Percentiles rank a stretch among this genome's conserved stretches.
Conservation (phyloP, 2,113 vertebrate species). For the Marmota monax region DNA sequence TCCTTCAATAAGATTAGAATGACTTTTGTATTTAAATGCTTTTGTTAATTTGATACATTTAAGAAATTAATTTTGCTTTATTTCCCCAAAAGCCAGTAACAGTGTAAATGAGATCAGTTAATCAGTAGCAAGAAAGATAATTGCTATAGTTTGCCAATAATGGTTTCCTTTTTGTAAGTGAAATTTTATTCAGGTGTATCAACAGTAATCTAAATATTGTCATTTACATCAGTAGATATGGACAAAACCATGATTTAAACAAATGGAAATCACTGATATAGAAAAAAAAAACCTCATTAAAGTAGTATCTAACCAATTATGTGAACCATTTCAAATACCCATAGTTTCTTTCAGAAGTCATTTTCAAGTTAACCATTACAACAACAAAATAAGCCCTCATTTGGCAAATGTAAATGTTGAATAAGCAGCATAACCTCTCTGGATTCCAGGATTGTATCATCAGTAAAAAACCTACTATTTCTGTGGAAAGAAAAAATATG, state of each 20-base stretch:
- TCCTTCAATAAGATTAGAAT: background rate
- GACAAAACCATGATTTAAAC: conserved; percentile 41
- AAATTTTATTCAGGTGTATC: conserved; percentile 60
- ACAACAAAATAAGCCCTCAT: background rate
- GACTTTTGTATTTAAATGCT: background rate
- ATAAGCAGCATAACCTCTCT: background rate
- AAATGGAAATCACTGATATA: background rate
- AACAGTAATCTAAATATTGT: conserved; percentile 61
- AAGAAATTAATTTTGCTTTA: conserved; percentile 38
- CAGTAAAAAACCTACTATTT: background rate
- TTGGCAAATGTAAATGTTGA: background rate
- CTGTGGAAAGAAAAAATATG: background rate
- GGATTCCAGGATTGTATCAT: background rate
- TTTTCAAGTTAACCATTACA: conserved; percentile 56
- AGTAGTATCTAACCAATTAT: conserved; percentile 25
- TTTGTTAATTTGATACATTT: conserved; percentile 41
- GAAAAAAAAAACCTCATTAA: conserved; percentile 32
- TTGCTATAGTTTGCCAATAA: conserved; percentile 47
- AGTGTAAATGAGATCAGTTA: conserved; percentile 46
- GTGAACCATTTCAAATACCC: conserved; percentile 19
- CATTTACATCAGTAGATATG: conserved; percentile 51
- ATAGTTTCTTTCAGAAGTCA: conserved; percentile 15
- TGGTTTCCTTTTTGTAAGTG: conserved; percentile 19
- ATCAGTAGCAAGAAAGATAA: conserved; percentile 49
- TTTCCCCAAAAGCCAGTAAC: conserved; percentile 44